Conservation (phyloP, 2,113 vertebrate species). For the Solea senegalensis region DNA sequence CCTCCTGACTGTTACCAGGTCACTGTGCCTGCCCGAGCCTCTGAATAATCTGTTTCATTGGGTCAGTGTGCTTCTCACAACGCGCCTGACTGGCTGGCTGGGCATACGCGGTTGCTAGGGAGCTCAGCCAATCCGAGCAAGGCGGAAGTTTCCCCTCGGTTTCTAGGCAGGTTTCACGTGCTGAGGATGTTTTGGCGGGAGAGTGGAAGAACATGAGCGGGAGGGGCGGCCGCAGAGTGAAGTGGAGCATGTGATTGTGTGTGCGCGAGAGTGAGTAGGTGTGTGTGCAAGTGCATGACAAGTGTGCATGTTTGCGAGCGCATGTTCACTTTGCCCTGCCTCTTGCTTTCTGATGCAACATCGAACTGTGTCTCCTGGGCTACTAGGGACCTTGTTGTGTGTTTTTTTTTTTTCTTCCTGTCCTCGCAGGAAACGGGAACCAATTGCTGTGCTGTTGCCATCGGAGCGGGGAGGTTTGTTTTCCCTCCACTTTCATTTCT, state of each 20-base stretch:
- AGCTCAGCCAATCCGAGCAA: constrained; percentile 75
- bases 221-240: constrained; percentile 68
- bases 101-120: constrained; percentile 83
- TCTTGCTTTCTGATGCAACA: constrained; percentile 86
- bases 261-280: constrained; percentile 25
- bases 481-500: constrained; percentile 81
- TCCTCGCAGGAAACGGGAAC: constrained; percentile 83
- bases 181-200: constrained; percentile 83
- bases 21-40: constrained; percentile 78
- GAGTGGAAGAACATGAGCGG: constrained; percentile 55
- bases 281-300: constrained; percentile 35
- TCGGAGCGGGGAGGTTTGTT: constrained; percentile 83
- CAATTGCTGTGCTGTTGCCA: constrained; percentile 87
- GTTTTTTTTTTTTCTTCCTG: constrained; percentile 75
- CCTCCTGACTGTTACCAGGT: constrained; percentile 85
- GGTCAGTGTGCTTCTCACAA: constrained; percentile 80
- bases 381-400: constrained; percentile 81
- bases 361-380: constrained; percentile 78
- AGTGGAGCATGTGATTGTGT: constrained; percentile 83
- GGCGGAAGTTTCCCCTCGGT: constrained; percentile 78
- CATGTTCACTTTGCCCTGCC: constrained; percentile 71
- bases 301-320: constrained; percentile 50
- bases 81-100: constrained; percentile 79
- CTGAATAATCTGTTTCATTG: constrained; percentile 81
- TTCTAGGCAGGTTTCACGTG: constrained; percentile 84